These are phyloP conservation scores for Dolomedes plantarius DNA, from an alignment of 2,888 invertebrate genomes.

Conservation along the genomic window DNA sequence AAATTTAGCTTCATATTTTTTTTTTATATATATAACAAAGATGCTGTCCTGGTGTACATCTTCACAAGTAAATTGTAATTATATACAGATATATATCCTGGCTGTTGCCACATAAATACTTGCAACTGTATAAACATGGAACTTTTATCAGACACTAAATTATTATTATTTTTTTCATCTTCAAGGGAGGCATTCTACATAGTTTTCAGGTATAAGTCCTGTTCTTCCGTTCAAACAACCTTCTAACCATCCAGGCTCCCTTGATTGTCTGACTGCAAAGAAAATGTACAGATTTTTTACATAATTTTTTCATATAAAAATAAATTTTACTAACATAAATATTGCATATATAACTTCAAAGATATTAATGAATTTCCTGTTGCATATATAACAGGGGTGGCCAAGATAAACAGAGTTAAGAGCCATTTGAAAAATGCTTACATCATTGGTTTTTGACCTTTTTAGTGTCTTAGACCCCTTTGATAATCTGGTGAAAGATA, in stretches of 20 bases:
- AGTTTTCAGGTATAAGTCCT: constrained; percentile 90
- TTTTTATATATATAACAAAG: not conserved
- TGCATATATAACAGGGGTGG: too few relatives aligned
- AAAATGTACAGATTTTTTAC: too few relatives aligned
- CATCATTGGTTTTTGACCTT: too few relatives aligned
- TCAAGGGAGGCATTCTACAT: constrained; percentile 70
- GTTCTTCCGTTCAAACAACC: constrained; percentile 93
- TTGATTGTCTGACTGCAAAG: constrained; percentile 86
- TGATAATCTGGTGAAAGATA: too few relatives aligned
- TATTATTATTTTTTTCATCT: not conserved
- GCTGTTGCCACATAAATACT: not conserved
- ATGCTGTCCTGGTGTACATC: not conserved
- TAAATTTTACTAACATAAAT: too few relatives aligned
- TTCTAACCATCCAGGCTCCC: constrained; percentile 98
- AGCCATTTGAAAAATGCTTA: too few relatives aligned
- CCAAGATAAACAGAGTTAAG: too few relatives aligned
- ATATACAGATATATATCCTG: constrained; percentile 1
- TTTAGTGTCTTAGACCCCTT: too few relatives aligned
- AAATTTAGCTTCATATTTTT: constrained; percentile 1
- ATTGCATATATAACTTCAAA: too few relatives aligned
- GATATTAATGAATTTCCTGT: too few relatives aligned
- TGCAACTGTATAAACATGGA: constrained; percentile 8
- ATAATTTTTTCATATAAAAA: too few relatives aligned
- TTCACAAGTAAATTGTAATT: not conserved
- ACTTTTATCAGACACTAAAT: not conserved